Conservation (phyloP, 1,140 invertebrate species). For the Diorhabda elongata region DNA sequence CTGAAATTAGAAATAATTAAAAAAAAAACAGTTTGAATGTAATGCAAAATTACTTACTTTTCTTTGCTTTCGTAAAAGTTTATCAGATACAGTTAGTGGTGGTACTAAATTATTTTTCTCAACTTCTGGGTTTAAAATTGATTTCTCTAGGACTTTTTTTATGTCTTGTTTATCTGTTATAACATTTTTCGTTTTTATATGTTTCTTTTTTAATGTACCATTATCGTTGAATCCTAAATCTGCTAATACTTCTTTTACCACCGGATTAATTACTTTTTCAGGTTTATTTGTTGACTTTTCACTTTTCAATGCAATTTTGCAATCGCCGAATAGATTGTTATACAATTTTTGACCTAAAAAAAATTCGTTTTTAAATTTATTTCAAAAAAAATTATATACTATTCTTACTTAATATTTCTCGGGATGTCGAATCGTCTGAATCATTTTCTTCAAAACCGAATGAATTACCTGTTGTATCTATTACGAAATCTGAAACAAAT, state of each 20-base stretch:
- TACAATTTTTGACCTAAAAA: background rate
- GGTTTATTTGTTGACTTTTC: slow-evolving; percentile 12
- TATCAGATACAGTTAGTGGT: slow-evolving; percentile 57
- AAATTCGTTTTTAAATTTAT: too few species aligned
- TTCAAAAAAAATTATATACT: too few species aligned
- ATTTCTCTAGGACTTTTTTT: slow-evolving; percentile 58
- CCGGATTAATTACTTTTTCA: slow-evolving; percentile 22
- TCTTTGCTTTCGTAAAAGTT: slow-evolving; percentile 55
- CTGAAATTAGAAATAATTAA: slow-evolving; percentile 36
- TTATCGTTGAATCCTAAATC: slow-evolving; percentile 11
- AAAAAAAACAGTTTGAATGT: background rate
- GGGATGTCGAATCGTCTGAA: too few species aligned
- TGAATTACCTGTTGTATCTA: too few species aligned
- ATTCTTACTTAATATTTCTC: too few species aligned
- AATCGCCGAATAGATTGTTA: slow-evolving; percentile 32
- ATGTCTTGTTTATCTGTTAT: slow-evolving; percentile 49
- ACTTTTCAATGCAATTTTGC: slow-evolving; percentile 18
- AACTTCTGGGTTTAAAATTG: slow-evolving; percentile 59
- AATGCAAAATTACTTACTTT: slow-evolving; percentile 51
- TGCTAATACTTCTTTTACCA: slow-evolving; percentile 17
- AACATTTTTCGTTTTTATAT: slow-evolving; percentile 39
- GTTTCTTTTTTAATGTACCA: slow-evolving; percentile 11
- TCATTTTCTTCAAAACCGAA: too few species aligned
- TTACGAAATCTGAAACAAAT: too few species aligned
- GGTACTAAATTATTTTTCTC: slow-evolving; percentile 62